Evolutionary conservation across 2,888 invertebrate genomes (phyloP).

Genomic region (Lochmaea crataegi): DNA sequence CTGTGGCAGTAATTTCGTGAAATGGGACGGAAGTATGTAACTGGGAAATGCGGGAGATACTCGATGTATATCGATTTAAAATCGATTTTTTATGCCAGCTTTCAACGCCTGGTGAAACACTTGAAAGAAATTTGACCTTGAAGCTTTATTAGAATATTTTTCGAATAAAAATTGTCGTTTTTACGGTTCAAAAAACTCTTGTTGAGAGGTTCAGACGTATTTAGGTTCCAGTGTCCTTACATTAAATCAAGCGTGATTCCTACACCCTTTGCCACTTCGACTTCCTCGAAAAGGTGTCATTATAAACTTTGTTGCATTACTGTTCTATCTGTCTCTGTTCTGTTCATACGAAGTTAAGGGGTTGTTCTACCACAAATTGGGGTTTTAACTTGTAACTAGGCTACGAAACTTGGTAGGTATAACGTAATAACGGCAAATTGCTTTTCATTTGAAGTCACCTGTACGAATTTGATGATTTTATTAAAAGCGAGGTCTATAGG

Average conservation of each 20-base stretch:
- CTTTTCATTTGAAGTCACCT: conserved; percentile 4
- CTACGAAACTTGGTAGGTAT: neutral
- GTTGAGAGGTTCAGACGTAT: neutral
- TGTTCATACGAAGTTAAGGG: neutral
- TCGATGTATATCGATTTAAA: too few species aligned
- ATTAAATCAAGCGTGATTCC: neutral
- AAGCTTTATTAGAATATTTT: too few species aligned
- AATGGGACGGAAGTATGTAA: too few species aligned
- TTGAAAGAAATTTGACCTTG: too few species aligned
- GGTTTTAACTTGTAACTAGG: neutral
- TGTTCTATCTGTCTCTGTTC: neutral
- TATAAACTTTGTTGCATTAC: neutral
- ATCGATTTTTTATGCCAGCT: too few species aligned
- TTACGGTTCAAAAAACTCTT: neutral
- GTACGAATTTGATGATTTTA: conserved; percentile 6
- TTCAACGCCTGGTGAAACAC: too few species aligned
- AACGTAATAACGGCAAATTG: neutral
- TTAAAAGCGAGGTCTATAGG: neutral
- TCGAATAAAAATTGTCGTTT: too few species aligned
- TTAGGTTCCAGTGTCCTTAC: neutral
- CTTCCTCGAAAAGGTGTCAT: neutral
- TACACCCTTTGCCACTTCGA: neutral
- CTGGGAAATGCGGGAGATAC: too few species aligned
- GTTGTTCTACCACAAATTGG: conserved; percentile 9
- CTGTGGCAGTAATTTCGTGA: too few species aligned